Evolutionary conservation across 2,113 vertebrate species (phyloP), one percentile per base, ranked within the genome.

Genomic region (Dicrurus megarhynchus): DNA sequence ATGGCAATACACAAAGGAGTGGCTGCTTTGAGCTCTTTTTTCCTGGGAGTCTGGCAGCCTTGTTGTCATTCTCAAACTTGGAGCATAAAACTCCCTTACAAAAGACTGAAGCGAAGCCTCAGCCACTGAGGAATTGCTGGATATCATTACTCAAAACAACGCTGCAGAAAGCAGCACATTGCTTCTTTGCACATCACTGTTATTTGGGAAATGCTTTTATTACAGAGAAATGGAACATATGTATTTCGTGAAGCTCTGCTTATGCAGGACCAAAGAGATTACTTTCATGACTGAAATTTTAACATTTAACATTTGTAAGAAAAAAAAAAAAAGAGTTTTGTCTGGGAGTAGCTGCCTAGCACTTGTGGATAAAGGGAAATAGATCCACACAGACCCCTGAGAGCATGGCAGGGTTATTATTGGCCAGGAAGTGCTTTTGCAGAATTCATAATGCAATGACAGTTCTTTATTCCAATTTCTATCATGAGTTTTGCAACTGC

Each of bases 21-120:
- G 73, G 61, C 42, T 85, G 70, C 87, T 96, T 89, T 91, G 67
- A 96, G 93, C 20, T 90, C 42, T 55, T 87, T 47, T 63, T 88
- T 68, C 79, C 52, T 90, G 55, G 13, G 84, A 84, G 63, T 33
- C 59, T 89, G 79, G 63, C 53, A 85, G 71, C 41, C 71, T 78
- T 84, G 4, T 67, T 91, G 87, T 90, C 82, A 21, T 84, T 69
- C 63, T 85, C 67, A 57, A 90, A 73, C 60, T 53, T 32, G 39
- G 50, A 96, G 37, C 55, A 80, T 20, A 42, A 79, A 89, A 68
- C 37, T 92, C 53, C 15, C 37, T 78, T 75, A 94, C 53, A 79
- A 76, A 89, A 79, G 61, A 74, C 70, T 61, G 71, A 76, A 87
- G 89, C 37, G 80, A 96, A 94, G 55, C 57, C 78, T 67, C 57